Base-by-base conservation (phyloP, 2,888 invertebrate genomes). In the Crioceris asparagi region DNA sequence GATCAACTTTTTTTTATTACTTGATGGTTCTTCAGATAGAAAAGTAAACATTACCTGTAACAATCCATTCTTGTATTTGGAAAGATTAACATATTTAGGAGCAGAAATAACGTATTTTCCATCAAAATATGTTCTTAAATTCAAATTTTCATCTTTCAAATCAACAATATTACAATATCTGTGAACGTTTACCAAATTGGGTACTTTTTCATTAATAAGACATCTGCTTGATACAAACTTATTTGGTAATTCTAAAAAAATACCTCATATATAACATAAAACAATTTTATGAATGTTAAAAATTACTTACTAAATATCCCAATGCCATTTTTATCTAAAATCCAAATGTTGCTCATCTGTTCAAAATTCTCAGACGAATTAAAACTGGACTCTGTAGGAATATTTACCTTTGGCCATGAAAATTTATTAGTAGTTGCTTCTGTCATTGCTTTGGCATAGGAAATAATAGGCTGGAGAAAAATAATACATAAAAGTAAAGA, bases 141-240 rank as follows among this genome's bases (percentile, higher is more conserved):
- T 63, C 4, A 64, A 31, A 11, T 45, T 39, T 4, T 31, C 36
- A 42, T 65, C 65, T 23, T 53, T 41, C 42, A 51, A 52, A 16
- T 46, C 51, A 36, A 69, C 50, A n/a, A n/a, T n/a, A n/a, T n/a
- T n/a, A n/a, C n/a, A n/a, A n/a, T n/a, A n/a, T n/a, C n/a, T n/a
- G n/a, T n/a, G n/a, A n/a, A n/a, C n/a, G n/a, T n/a, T n/a, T 49
- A 65, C 55, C 29, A 73, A 59, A 55, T 65, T 71, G 44, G 56
- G 57, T 2, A 72, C 43, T 34, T 55, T 52, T 48, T 64, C 66
- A 33, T 56, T 60, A 12, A 53, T 46, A 27, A 55, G 38, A 46
- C 67, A 68, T 30, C 49, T 43, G 23, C 51, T 46, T 4, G 59
- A 58, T 8, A 62, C 41, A 30, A 61, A 58, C 36, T 50, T 54